Evolutionary conservation across 2,888 invertebrate species (phyloP).

Genomic region (Pollenia griseotomentosa): DNA sequence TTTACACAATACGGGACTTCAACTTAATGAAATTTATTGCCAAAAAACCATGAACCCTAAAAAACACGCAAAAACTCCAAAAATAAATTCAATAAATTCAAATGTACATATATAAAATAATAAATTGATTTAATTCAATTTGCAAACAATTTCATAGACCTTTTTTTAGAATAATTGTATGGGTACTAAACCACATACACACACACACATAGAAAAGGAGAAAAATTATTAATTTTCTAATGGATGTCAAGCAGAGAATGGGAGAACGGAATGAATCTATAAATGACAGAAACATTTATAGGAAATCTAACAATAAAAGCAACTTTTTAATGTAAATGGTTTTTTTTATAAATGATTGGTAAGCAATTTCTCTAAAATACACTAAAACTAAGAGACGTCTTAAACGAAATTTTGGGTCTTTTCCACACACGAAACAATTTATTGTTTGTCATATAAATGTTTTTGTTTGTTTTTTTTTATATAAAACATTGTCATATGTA

Average conservation of each 20-base stretch:
- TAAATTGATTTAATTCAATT: constrained; percentile 70
- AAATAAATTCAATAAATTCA: constrained; percentile 27
- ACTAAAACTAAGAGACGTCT: background rate
- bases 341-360: constrained; percentile 64
- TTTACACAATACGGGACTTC: too few relatives aligned
- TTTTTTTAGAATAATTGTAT: constrained; percentile 51
- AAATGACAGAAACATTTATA: constrained; percentile 19
- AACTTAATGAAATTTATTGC: too few relatives aligned
- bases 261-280: constrained; percentile 17
- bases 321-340: constrained; percentile 63
- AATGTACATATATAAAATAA: background rate
- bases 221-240: constrained; percentile 82
- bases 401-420: constrained; percentile 16
- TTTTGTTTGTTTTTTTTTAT: constrained; percentile 30
- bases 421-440: constrained; percentile 41
- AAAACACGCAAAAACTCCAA: constrained; percentile 11
- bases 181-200: constrained; percentile 14
- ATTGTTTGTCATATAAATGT: constrained; percentile 53
- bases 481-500: constrained; percentile 52
- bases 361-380: constrained; percentile 66
- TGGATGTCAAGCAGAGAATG: constrained; percentile 78
- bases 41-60: constrained; percentile 19
- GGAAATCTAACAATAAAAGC: constrained; percentile 59
- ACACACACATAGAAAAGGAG: constrained; percentile 24
- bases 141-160: constrained; percentile 62